phyloP scores from a whole-genome alignment of 2,888 invertebrate genomes.

The Rhopalosiphum nymphaeae region DNA sequence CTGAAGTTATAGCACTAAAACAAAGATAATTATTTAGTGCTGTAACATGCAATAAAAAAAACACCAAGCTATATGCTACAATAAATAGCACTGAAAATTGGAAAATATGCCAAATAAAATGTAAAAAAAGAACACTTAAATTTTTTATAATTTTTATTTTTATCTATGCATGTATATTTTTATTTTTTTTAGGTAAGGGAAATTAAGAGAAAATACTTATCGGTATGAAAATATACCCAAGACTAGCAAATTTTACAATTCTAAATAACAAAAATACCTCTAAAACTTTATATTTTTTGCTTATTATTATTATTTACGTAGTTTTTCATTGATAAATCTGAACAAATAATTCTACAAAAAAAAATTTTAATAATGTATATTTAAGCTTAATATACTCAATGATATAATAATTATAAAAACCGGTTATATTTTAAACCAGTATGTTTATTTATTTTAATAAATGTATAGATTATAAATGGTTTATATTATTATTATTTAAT shows the following conservation, averaged over 20 bases:
- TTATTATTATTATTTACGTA: no score
- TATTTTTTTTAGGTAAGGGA: not conserved
- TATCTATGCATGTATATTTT: not conserved
- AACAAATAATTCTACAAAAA: no score
- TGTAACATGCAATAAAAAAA: not conserved
- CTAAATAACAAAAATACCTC: not conserved
- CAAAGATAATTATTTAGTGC: not conserved
- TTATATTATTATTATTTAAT: no score
- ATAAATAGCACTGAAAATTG: not conserved
- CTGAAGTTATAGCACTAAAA: not conserved
- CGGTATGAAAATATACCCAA: not conserved
- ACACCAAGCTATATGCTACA: not conserved
- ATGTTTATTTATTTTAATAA: no score
- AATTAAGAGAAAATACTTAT: not conserved
- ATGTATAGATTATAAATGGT: no score
- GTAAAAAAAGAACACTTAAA: not conserved
- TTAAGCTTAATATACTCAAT: no score
- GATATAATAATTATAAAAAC: no score
- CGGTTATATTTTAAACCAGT: no score
- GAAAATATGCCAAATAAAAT: not conserved
- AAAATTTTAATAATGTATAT: no score
- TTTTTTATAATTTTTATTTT: not conserved
- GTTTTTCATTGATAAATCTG: no score
- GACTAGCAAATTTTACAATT: not conserved
- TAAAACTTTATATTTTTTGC: not conserved